These are phyloP conservation scores for Lampropteryx suffumata DNA, from an alignment of 2,888 invertebrate genomes.

Conservation along the genomic window DNA sequence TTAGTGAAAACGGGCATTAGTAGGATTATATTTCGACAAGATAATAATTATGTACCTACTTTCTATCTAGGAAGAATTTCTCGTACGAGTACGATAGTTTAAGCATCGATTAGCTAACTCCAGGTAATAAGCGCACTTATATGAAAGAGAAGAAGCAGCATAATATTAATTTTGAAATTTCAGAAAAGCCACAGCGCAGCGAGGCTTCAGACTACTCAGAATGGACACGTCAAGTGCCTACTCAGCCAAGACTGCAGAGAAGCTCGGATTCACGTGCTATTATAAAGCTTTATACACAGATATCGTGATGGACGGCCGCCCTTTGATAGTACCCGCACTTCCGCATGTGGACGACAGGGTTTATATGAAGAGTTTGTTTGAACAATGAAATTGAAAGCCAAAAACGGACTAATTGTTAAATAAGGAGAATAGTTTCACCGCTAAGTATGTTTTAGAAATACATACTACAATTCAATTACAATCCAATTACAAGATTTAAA, in stretches of 20 bases:
- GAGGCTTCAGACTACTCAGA: conserved; percentile 83
- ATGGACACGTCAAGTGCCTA: conserved; percentile 90
- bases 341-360: conserved; percentile 85
- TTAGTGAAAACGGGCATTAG: too few species aligned
- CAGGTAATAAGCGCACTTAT: too few species aligned
- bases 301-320: conserved; percentile 83
- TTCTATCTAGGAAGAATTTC: too few species aligned
- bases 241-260: conserved; percentile 88
- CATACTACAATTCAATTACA: too few species aligned
- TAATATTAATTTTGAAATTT: conserved; percentile 38
- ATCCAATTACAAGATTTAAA: background rate
- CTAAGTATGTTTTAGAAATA: too few species aligned
- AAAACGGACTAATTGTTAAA: too few species aligned
- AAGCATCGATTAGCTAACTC: too few species aligned
- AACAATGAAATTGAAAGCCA: conserved; percentile 1
- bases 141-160: background rate
- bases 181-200: conserved; percentile 82
- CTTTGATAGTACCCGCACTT: conserved; percentile 84
- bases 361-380: conserved; percentile 73
- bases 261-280: conserved; percentile 87
- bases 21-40: too few species aligned
- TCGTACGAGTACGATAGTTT: too few species aligned
- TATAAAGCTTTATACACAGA: conserved; percentile 86
- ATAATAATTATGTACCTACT: too few species aligned
- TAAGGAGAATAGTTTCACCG: too few species aligned